Percentiles rank a stretch among this genome's conserved stretches.
phyloP scores from a whole-genome alignment of 2,797 vertebrate species.

The Tolypeutes matacus region DNA sequence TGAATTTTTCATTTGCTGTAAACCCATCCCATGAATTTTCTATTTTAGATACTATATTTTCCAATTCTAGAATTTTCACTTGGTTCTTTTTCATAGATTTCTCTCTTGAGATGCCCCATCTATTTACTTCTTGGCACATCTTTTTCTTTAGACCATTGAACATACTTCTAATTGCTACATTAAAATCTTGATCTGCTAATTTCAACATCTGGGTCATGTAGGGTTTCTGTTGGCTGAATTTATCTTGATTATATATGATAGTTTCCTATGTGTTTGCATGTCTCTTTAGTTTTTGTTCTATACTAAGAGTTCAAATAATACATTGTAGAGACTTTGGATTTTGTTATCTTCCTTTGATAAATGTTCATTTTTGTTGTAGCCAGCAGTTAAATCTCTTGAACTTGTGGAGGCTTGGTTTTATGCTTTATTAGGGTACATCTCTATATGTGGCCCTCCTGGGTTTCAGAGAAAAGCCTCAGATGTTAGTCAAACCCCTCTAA shows the following conservation, averaged over 20 bases:
- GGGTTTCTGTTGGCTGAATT: not conserved
- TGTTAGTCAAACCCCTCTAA: too few relatives aligned
- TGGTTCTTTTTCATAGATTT: not conserved
- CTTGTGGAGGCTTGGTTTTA: not conserved
- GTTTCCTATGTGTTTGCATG: not conserved
- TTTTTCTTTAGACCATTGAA: not conserved
- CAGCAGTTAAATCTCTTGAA: not conserved
- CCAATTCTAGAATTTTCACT: not conserved
- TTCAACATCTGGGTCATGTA: not conserved
- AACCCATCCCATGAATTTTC: not conserved
- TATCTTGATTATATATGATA: not conserved
- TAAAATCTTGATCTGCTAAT: not conserved
- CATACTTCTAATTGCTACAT: rapidly evolving
- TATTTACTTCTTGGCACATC: not conserved
- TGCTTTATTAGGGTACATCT: not conserved
- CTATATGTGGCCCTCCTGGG: not conserved
- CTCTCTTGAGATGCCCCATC: too few relatives aligned
- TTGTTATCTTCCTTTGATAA: not conserved
- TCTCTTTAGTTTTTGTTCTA: not conserved
- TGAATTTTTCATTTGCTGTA: not conserved
- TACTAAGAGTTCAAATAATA: not conserved
- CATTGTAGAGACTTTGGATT: not conserved
- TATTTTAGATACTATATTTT: not conserved
- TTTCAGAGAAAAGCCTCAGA: not conserved
- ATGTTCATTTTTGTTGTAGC: not conserved